These are phyloP conservation scores for Ormyrus thymus DNA, from an alignment of 2,888 invertebrate genomes.

Conservation along the genomic window DNA sequence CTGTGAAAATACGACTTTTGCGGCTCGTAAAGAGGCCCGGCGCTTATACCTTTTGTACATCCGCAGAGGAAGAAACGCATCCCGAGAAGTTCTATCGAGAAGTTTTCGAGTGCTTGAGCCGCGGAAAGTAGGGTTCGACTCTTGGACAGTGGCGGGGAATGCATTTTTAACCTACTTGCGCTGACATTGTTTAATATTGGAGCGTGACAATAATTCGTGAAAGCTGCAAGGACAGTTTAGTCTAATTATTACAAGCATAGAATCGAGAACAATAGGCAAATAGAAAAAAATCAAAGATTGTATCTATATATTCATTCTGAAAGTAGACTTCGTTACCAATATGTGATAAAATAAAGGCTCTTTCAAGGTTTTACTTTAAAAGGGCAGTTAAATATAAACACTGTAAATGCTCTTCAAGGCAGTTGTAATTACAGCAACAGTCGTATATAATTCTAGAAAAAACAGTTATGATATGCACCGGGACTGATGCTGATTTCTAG, in stretches of 20 bases:
- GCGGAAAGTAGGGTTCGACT: no score
- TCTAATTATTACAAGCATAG: no score
- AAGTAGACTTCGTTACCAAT: no score
- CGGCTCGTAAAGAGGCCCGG: conserved; percentile 2
- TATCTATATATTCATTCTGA: no score
- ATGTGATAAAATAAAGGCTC: no score
- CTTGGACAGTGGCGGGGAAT: no score
- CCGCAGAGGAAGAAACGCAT: not conserved
- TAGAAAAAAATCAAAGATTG: no score
- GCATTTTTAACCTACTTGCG: not conserved
- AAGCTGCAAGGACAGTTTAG: not conserved
- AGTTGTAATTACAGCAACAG: no score
- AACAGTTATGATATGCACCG: not conserved
- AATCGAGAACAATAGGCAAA: no score
- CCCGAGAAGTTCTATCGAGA: conserved; percentile 14
- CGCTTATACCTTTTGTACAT: conserved; percentile 12
- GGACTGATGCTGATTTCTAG: conserved; percentile 8
- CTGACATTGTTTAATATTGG: not conserved
- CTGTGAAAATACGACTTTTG: not conserved
- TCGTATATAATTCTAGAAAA: not conserved
- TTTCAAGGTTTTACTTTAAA: no score
- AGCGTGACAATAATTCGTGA: not conserved
- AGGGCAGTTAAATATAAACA: no score
- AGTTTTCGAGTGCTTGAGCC: not conserved
- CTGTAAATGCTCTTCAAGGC: no score